Conservation (phyloP, 2,113 vertebrate species). For the Myrmecophaga tridactyla region DNA sequence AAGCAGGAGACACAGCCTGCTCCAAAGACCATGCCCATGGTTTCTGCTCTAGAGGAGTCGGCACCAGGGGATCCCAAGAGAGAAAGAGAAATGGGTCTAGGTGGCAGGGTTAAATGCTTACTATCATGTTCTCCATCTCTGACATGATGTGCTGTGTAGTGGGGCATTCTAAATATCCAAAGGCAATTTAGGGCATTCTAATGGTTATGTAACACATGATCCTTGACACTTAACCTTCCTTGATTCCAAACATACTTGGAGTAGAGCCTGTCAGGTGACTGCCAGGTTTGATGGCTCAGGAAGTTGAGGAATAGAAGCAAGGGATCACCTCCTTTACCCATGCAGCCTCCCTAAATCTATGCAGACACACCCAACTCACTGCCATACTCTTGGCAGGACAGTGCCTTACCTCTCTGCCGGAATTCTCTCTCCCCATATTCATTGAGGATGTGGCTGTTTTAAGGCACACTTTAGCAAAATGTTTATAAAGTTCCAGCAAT, state of each 20-base stretch:
- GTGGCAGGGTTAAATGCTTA: too few species aligned
- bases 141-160: fast-evolving
- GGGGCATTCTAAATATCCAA: fast-evolving
- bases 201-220: fast-evolving
- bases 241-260: fast-evolving
- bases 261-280: not conserved
- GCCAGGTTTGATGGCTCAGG: not conserved
- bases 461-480: not conserved
- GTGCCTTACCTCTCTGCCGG: not conserved
- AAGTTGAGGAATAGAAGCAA: not conserved
- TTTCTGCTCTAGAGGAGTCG: fast-evolving
- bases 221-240: fast-evolving
- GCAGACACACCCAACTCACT: fast-evolving
- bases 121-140: fast-evolving
- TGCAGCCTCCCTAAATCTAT: fast-evolving
- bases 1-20: not conserved
- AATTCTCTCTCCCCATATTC: not conserved
- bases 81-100: too few species aligned
- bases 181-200: not conserved
- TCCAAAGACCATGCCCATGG: fast-evolving
- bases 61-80: not conserved
- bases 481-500: not conserved
- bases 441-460: not conserved
- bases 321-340: not conserved
- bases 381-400: not conserved